Evolutionary conservation across 2,797 vertebrate genomes (phyloP).

Genomic region (Falco novaeseelandiae): DNA sequence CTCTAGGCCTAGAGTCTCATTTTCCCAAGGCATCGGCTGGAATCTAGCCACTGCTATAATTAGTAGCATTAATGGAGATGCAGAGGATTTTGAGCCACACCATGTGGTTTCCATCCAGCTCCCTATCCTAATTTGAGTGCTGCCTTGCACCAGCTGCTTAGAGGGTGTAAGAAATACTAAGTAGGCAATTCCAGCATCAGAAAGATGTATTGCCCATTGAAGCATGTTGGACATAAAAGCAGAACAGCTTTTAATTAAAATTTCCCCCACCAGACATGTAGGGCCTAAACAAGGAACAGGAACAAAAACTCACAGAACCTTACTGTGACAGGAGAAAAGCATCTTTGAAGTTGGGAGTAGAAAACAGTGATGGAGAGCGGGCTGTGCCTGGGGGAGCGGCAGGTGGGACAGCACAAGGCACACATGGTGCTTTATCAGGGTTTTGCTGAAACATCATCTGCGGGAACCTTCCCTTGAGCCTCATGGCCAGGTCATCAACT

Average conservation of each 20-base stretch:
- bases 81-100: background rate
- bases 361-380: background rate
- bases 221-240: slow-evolving; percentile 40
- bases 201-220: background rate
- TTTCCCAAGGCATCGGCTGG: background rate
- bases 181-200: background rate
- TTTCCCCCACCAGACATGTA: background rate
- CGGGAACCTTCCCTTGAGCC: background rate
- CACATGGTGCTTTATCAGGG: background rate
- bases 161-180: background rate
- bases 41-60: background rate
- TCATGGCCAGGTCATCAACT: background rate
- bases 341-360: background rate
- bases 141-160: slow-evolving; percentile 17
- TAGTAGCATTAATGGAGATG: background rate
- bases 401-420: background rate
- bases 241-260: slow-evolving; percentile 45
- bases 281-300: background rate
- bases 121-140: background rate
- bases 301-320: background rate
- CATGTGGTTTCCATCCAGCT: background rate
- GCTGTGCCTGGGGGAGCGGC: background rate
- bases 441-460: background rate
- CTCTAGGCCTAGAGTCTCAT: background rate
- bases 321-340: background rate